A percentile compares a stretch with the other conserved stretches of the same genome.
Evolutionary conservation across 2,797 vertebrate genomes (phyloP).

Genomic region (Anguilla anguilla): DNA sequence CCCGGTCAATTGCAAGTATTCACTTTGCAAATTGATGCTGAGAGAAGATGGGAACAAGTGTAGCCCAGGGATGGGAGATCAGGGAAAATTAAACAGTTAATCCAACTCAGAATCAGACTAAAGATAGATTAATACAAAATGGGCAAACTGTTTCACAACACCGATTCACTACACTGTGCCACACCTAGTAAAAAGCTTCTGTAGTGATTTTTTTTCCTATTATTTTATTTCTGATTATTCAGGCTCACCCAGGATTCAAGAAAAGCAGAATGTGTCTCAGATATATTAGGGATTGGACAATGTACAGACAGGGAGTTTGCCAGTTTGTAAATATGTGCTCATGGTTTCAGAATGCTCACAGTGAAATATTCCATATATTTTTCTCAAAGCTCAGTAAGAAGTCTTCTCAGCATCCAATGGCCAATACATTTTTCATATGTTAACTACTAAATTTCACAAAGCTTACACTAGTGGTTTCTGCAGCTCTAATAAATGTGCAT

Average conservation of each 20-base stretch:
- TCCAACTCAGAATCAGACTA: conserved; percentile 49
- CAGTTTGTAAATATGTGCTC: neutral
- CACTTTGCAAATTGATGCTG: conserved; percentile 10
- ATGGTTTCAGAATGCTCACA: neutral
- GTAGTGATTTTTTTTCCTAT: conserved; percentile 39
- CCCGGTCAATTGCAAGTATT: conserved; percentile 19
- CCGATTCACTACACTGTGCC: conserved; percentile 38
- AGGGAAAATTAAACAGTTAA: conserved; percentile 52
- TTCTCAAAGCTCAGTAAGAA: neutral
- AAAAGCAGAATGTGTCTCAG: conserved; percentile 52
- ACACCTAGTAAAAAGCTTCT: conserved; percentile 48
- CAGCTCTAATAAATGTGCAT: conserved; percentile 8
- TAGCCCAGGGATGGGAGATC: conserved; percentile 44
- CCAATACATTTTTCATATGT: neutral
- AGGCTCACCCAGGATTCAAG: conserved; percentile 46
- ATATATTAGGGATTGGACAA: conserved; percentile 40
- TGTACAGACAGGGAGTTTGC: neutral
- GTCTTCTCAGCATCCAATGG: neutral
- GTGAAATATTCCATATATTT: neutral
- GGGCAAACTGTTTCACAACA: conserved; percentile 44
- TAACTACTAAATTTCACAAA: neutral
- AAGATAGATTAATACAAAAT: conserved; percentile 52
- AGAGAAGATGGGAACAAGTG: conserved; percentile 60
- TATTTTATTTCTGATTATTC: conserved; percentile 49
- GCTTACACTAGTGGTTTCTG: neutral